Evolutionary conservation across 2,797 vertebrate species (phyloP).

Genomic region (Fringilla coelebs): DNA sequence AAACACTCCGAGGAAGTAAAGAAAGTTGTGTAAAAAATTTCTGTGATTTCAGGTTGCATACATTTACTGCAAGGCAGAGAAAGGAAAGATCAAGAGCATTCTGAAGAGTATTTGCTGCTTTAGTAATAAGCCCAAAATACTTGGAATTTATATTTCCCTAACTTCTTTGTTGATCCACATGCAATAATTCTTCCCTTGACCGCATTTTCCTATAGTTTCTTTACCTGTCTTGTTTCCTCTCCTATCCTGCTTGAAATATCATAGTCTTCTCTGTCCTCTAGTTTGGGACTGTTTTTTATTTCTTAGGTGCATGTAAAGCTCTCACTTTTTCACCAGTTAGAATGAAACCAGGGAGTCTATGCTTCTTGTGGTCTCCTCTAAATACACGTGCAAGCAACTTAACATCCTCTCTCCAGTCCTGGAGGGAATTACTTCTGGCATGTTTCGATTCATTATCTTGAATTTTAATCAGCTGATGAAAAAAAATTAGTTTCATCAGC

Average conservation of each 20-base stretch:
- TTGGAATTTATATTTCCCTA: conserved; percentile 37
- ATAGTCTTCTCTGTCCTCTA: neutral
- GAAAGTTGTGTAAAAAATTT: conserved; percentile 40
- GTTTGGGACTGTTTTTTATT: neutral
- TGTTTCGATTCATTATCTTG: conserved; percentile 73
- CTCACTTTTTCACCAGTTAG: neutral
- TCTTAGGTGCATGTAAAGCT: neutral
- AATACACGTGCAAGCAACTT: conserved; percentile 9
- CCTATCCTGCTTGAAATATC: neutral
- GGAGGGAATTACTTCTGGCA: conserved; percentile 66
- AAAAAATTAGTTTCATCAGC: conserved; percentile 65
- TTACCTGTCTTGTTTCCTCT: neutral
- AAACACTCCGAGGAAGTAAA: conserved; percentile 22
- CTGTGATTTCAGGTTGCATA: neutral
- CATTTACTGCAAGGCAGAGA: neutral
- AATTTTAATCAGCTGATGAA: conserved; percentile 72
- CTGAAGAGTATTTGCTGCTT: conserved; percentile 39
- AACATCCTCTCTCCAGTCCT: conserved; percentile 51
- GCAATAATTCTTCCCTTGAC: neutral
- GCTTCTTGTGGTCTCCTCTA: conserved; percentile 15
- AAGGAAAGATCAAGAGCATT: conserved; percentile 58
- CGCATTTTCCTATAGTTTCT: neutral
- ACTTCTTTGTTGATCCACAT: neutral
- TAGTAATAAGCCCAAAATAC: conserved; percentile 17
- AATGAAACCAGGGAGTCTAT: neutral